These are phyloP conservation scores for Cosmorhoe ocellata DNA, from an alignment of 2,888 invertebrate genomes.

Conservation along the genomic window DNA sequence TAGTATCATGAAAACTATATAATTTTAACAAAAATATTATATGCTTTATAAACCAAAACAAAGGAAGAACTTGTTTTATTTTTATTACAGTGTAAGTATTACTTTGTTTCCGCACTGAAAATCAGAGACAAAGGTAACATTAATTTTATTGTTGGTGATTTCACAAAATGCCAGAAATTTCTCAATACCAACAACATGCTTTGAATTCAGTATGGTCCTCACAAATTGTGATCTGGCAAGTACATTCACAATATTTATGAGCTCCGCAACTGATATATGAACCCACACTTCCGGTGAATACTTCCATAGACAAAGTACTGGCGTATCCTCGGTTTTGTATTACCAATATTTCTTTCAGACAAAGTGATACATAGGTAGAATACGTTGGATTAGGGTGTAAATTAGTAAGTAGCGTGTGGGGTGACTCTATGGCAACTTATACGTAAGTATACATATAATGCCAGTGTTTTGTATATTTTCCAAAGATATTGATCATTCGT, in stretches of 20 bases:
- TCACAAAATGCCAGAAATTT: conserved; percentile 7
- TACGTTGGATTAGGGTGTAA: conserved; percentile 10
- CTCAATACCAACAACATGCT: conserved; percentile 4
- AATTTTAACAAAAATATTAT: too few relatives aligned
- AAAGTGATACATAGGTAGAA: conserved; percentile 11
- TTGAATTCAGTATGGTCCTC: not conserved
- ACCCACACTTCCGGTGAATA: conserved; percentile 58
- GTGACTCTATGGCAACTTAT: not conserved
- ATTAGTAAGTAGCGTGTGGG: conserved; percentile 4
- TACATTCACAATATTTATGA: conserved; percentile 60
- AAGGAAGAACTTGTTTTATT: too few relatives aligned
- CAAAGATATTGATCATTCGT: too few relatives aligned
- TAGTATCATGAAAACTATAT: too few relatives aligned
- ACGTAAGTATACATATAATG: too few relatives aligned
- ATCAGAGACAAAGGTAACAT: not conserved
- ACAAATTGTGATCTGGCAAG: conserved; percentile 33
- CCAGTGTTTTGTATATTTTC: too few relatives aligned
- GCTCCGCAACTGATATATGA: conserved; percentile 67
- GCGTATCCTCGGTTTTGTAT: conserved; percentile 17
- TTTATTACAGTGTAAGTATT: too few relatives aligned
- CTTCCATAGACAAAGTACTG: conserved; percentile 27
- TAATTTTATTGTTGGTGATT: not conserved
- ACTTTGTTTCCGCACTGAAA: too few relatives aligned
- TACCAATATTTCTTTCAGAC: conserved; percentile 20
- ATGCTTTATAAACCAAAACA: too few relatives aligned